Evolutionary conservation across 1,140 invertebrate species (phyloP), one percentile per base, ranked within the genome.

Genomic region (Archegozetes longisetosus): DNA sequence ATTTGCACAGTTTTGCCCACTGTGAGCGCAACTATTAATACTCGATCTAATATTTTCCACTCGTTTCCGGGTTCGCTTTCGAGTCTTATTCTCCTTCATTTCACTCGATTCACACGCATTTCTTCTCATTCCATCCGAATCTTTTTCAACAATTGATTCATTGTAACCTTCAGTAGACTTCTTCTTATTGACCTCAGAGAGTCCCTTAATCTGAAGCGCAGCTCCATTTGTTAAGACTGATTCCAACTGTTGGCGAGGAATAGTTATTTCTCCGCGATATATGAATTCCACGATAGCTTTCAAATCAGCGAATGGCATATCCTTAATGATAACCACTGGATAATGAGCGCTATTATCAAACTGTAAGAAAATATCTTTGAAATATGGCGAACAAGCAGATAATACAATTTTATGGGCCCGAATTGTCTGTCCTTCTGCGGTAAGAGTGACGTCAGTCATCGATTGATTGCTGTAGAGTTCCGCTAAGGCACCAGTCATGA

Each of bases 351-450:
- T 3, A n/a, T n/a, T n/a, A n/a, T n/a, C n/a, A n/a, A n/a, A n/a
- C n/a, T n/a, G n/a, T n/a, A n/a, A n/a, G 47, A 62, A 62, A 2
- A 62, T 28, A 23, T 51, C 24, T 17, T 61, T 62, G 47, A 62
- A 62, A 52, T 71, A 75, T 12, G 69, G 70, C 67, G 79, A 80
- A 70, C 78, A 79, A 25, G 78, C 77, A 55, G 76, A 78, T 28
- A 81, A 72, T 25, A 94, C 89, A 84, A 92, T 90, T 82, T 91
- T 92, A 71, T 93, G 88, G 53, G 88, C 88, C 80, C 91, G 91
- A 75, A 88, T 88, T 17, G 86, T 90, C 70, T 90, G 86, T 51
- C 87, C 87, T 70, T 90, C 86, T 70, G 88, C 91, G 60, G 86
- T 86, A 66, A 91, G 73, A 61, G 88, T 89, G 64, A 92, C 86